A percentile compares a stretch with the other conserved stretches of the same genome.
phyloP scores from a whole-genome alignment of 1,140 invertebrate genomes.

The Platorchestia sp. region DNA sequence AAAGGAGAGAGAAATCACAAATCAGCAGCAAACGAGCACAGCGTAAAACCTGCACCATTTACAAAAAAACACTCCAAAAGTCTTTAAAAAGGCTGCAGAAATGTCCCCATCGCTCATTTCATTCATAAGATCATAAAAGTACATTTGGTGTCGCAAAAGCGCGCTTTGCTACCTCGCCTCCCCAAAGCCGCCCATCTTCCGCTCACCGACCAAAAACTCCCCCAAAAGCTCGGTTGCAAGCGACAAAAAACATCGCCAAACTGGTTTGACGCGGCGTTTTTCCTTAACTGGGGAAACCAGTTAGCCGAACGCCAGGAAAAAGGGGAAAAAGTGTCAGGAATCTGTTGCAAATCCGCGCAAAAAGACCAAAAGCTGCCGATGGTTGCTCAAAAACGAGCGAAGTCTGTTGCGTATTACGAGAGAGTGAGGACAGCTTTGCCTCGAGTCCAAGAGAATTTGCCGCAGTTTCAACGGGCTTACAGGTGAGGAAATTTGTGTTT shows the following conservation, averaged over 20 bases:
- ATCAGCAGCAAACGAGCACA: not conserved
- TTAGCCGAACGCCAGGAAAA: slow-evolving; percentile 19
- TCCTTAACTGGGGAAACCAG: slow-evolving; percentile 40
- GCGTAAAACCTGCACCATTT: not conserved
- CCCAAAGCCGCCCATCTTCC: not conserved
- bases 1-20: no score
- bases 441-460: not conserved
- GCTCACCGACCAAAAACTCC: not conserved
- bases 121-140: not conserved
- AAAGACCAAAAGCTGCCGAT: not conserved
- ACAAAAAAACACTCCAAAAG: not conserved
- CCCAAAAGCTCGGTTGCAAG: slow-evolving; percentile 43
- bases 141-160: not conserved
- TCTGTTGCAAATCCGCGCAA: slow-evolving; percentile 40
- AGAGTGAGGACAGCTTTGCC: not conserved
- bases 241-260: slow-evolving; percentile 39
- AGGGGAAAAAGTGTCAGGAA: not conserved
- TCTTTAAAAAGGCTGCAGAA: not conserved
- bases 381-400: not conserved
- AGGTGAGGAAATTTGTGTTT: not conserved
- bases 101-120: not conserved
- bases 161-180: not conserved
- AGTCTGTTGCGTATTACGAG: slow-evolving; percentile 13
- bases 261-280: slow-evolving; percentile 46
- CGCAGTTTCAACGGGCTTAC: not conserved